phyloP scores from a whole-genome alignment of 2,113 vertebrate genomes.

The Uria aalge region DNA sequence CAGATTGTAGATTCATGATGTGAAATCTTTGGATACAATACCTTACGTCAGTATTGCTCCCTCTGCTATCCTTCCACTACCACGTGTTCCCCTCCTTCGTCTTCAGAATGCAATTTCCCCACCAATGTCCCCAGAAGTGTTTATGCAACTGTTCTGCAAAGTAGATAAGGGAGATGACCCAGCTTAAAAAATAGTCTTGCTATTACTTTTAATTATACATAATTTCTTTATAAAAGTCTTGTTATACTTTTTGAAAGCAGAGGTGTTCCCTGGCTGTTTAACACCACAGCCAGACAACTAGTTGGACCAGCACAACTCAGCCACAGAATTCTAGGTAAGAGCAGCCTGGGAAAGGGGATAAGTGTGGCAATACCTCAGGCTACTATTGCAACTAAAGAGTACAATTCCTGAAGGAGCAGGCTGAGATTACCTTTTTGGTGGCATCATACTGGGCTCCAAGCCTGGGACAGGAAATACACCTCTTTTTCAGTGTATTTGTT shows the following conservation, averaged over 20 bases:
- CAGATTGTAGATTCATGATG: not conserved
- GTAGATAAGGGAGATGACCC: not conserved
- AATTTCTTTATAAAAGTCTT: not conserved
- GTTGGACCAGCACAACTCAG: not conserved
- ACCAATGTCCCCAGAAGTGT: not conserved
- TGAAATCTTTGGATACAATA: not conserved
- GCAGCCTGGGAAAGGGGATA: not conserved
- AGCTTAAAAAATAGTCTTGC: not conserved
- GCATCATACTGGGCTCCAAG: not conserved
- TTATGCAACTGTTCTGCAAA: not conserved
- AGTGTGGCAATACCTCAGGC: not conserved
- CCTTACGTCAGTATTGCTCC: not conserved
- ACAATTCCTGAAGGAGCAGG: not conserved
- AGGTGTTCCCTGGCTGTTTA: not conserved
- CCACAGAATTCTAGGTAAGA: not conserved
- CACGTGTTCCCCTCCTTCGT: rapidly evolving
- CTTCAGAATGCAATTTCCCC: not conserved
- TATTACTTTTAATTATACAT: not conserved
- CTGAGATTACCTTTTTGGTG: not conserved
- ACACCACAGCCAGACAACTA: not conserved
- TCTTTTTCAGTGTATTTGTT: not conserved
- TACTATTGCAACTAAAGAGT: not conserved
- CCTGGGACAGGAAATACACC: not conserved
- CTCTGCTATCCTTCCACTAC: not conserved
- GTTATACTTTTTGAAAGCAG: not conserved